phyloP scores from a whole-genome alignment of 2,888 invertebrate genomes.

The Drosophila pseudotalamancana region DNA sequence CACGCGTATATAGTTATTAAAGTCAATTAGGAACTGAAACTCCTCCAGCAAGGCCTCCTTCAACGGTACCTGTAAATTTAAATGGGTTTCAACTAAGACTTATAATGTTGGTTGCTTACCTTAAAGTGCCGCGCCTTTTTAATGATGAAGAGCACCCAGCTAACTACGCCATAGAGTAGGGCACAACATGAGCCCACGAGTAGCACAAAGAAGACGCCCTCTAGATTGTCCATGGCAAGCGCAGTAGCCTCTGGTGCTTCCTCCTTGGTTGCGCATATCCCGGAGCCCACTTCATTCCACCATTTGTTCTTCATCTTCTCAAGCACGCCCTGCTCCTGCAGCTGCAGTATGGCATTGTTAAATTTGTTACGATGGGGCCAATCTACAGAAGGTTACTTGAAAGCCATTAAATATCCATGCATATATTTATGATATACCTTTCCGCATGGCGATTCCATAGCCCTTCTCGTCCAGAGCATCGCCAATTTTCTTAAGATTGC shows the following conservation, averaged over 20 bases:
- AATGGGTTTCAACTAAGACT: neutral
- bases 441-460: conserved; percentile 90
- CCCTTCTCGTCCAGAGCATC: conserved; percentile 89
- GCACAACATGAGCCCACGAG: conserved; percentile 84
- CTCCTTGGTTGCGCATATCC: conserved; percentile 86
- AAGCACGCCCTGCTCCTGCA: conserved; percentile 93
- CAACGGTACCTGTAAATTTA: conserved; percentile 87
- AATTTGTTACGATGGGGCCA: conserved; percentile 89
- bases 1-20: conserved; percentile 89
- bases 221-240: conserved; percentile 87
- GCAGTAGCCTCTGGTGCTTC: conserved; percentile 82
- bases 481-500: conserved; percentile 87
- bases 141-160: conserved; percentile 79
- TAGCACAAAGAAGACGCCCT: conserved; percentile 87
- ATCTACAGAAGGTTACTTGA: conserved; percentile 61
- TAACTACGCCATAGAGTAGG: conserved; percentile 77
- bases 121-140: conserved; percentile 77
- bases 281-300: conserved; percentile 94
- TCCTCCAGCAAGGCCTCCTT: conserved; percentile 89
- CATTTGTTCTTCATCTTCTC: conserved; percentile 92
- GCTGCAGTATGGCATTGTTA: conserved; percentile 91
- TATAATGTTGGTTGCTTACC: conserved; percentile 55
- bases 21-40: conserved; percentile 89
- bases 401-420: too few species aligned
- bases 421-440: conserved; percentile 84